phyloP scores from a whole-genome alignment of 2,888 invertebrate genomes.

The Euplagia quadripunctaria region DNA sequence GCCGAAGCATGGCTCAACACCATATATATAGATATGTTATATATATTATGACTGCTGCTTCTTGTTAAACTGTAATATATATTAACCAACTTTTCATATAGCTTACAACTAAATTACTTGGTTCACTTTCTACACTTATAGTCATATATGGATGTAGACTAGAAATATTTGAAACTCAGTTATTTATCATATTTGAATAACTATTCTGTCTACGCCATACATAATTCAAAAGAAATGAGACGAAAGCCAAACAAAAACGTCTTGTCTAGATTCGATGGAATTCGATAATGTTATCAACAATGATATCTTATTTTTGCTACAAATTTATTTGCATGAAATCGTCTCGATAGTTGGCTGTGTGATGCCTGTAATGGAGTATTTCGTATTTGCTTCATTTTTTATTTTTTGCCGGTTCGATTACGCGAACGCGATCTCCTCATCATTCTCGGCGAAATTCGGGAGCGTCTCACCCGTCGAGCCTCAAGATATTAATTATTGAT shows the following conservation, averaged over 20 bases:
- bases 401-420: constrained; percentile 86
- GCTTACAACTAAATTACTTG: too few relatives aligned
- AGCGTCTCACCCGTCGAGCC: constrained; percentile 83
- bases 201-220: constrained; percentile 16
- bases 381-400: constrained; percentile 87
- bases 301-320: constrained; percentile 47
- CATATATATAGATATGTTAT: background rate
- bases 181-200: background rate
- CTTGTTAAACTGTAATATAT: background rate
- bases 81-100: background rate
- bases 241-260: constrained; percentile 45
- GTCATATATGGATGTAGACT: background rate
- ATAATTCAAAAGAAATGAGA: constrained; percentile 46
- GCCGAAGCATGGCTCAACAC: too few relatives aligned
- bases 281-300: constrained; percentile 46
- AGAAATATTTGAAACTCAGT: background rate
- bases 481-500: constrained; percentile 87
- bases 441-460: constrained; percentile 86
- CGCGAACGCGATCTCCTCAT: constrained; percentile 86
- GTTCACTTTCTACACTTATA: background rate
- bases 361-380: constrained; percentile 84
- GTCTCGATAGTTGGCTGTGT: constrained; percentile 69
- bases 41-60: background rate
- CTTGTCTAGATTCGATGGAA: constrained; percentile 49
- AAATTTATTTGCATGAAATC: constrained; percentile 56